Evolutionary conservation across 2,888 invertebrate species (phyloP).

Genomic region (Steromphala cineraria): DNA sequence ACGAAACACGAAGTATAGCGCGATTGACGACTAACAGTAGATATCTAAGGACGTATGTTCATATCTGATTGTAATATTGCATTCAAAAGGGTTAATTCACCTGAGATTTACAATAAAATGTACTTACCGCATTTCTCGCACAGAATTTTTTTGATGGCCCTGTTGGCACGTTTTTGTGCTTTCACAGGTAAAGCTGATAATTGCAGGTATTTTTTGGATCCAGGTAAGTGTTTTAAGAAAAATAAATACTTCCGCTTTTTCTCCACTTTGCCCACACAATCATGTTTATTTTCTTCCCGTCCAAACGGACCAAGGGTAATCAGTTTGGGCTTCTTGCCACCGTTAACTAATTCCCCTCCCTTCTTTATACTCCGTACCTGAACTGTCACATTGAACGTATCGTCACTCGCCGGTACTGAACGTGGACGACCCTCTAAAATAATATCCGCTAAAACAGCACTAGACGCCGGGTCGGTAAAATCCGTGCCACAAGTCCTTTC

Average conservation of each 20-base stretch:
- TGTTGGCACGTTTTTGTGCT: neutral
- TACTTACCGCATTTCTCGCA: constrained; percentile 15
- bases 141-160: neutral
- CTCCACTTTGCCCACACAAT: constrained; percentile 7
- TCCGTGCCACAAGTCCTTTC: constrained; percentile 37
- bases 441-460: constrained; percentile 38
- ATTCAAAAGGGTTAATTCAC: too few species aligned
- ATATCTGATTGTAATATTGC: too few species aligned
- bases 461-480: constrained; percentile 39
- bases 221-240: neutral
- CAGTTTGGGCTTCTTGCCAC: constrained; percentile 28
- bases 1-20: too few species aligned
- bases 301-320: constrained; percentile 41
- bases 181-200: neutral
- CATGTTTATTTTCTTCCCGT: constrained; percentile 19
- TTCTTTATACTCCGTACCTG: constrained; percentile 35
- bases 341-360: constrained; percentile 26
- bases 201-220: neutral
- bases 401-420: constrained; percentile 19
- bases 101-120: neutral
- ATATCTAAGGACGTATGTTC: too few species aligned
- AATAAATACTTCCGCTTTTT: constrained; percentile 13
- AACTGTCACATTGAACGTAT: constrained; percentile 33
- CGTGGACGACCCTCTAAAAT: constrained; percentile 39
- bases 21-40: too few species aligned